Evolutionary conservation across 2,888 invertebrate genomes (phyloP).

Genomic region (Gandaritis pyraliata): DNA sequence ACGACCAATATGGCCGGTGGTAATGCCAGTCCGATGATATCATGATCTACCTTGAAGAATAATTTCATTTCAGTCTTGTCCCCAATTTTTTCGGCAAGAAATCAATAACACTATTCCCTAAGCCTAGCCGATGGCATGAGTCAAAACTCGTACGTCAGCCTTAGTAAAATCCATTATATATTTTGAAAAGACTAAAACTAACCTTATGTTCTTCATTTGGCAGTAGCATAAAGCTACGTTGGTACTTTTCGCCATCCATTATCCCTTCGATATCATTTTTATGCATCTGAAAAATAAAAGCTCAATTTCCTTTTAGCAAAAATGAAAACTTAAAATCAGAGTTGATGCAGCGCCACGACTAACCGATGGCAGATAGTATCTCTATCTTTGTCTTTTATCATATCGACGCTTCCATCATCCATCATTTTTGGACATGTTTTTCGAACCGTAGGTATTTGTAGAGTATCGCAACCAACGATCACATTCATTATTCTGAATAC

Average conservation of each 20-base stretch:
- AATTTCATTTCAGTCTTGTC: conserved; percentile 39
- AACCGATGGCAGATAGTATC: conserved; percentile 57
- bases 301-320: conserved; percentile 32
- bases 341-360: conserved; percentile 35
- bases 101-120: conserved; percentile 1
- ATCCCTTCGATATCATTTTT: conserved; percentile 19
- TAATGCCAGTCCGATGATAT: conserved; percentile 70
- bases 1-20: conserved; percentile 77
- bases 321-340: conserved; percentile 36
- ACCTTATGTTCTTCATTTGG: background rate
- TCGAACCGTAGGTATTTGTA: conserved; percentile 70
- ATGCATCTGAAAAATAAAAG: conserved; percentile 31
- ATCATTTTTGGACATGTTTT: conserved; percentile 80
- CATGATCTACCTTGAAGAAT: conserved; percentile 42
- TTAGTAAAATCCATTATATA: too few relatives aligned
- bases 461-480: conserved; percentile 74
- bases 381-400: conserved; percentile 73
- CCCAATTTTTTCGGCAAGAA: conserved; percentile 9
- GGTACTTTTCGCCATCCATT: conserved; percentile 3
- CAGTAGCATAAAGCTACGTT: conserved; percentile 1
- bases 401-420: conserved; percentile 73
- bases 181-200: too few relatives aligned
- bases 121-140: background rate
- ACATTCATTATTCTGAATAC: conserved; percentile 75
- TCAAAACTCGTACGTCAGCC: background rate